These are phyloP conservation scores for Bombyx mandarina DNA, from an alignment of 1,140 invertebrate genomes.

Conservation along the genomic window DNA sequence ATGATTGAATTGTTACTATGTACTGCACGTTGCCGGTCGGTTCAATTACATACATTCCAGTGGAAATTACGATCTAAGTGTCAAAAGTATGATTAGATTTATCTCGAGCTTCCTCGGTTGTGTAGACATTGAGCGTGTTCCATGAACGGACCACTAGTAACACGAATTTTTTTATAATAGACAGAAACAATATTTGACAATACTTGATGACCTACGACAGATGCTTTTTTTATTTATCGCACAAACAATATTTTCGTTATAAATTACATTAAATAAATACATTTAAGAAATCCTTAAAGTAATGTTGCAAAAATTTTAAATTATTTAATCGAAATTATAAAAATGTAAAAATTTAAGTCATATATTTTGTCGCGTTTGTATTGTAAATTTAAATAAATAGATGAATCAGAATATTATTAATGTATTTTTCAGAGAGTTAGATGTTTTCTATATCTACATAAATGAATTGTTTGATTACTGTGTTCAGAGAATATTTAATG, in stretches of 20 bases:
- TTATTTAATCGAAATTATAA: too few relatives aligned
- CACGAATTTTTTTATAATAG: constrained; percentile 19
- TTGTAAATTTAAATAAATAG: constrained; percentile 40
- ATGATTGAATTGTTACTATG: too few relatives aligned
- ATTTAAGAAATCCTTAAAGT: too few relatives aligned
- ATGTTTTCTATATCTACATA: constrained; percentile 53
- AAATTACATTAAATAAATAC: constrained; percentile 27
- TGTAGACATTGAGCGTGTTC: constrained; percentile 32
- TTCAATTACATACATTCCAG: background rate
- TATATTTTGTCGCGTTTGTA: constrained; percentile 53
- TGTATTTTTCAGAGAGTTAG: constrained; percentile 43
- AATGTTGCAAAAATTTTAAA: too few relatives aligned
- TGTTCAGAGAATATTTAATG: constrained; percentile 48
- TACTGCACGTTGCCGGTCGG: too few relatives aligned
- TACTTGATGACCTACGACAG: constrained; percentile 59
- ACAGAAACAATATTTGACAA: constrained; percentile 55
- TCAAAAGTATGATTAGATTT: constrained; percentile 1
- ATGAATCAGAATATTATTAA: constrained; percentile 5
- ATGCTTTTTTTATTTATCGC: constrained; percentile 45
- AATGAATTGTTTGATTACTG: constrained; percentile 51
- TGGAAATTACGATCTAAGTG: constrained; percentile 6
- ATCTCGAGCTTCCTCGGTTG: constrained; percentile 56
- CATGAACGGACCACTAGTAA: constrained; percentile 22
- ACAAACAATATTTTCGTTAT: constrained; percentile 40
- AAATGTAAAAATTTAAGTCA: constrained; percentile 22